Base-by-base conservation (phyloP, 2,888 invertebrate genomes). In the Agriopis leucophaearia region DNA sequence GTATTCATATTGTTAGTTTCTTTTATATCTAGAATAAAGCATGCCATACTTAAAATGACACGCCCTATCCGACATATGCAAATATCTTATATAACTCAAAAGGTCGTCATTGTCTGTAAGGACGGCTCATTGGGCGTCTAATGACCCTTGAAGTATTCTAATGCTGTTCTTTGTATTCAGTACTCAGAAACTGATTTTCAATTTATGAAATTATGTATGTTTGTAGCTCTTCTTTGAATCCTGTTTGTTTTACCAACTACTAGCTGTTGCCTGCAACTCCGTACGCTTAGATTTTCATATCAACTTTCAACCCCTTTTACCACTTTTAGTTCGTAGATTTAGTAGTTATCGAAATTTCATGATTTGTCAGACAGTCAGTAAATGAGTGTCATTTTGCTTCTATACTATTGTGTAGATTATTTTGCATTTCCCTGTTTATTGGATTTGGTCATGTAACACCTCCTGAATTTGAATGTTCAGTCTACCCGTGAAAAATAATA, bases 121-220 rank as follows among this genome's bases (percentile, higher is more conserved):
- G 40, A 58, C 59, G 69, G 71, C 38, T 58, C 70, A 75, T 74
- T 72, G 71, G 54, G 58, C 59, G 66, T 58, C 56, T 71, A 74
- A 74, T 72, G 74, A 57, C 48, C 70, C 69, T 60, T 70, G 72
- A 70, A 72, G 62, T 72, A 70, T 68, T 72, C 66, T 69, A 69
- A 72, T 70, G 56, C 51, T 51, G 35, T 61, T 61, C 64, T 69
- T 75, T 75, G 74, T 74, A 70, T 72, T 67, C 66, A 48, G 50
- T 64, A 42, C 59, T 45, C 47, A 57, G 66, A 59, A 63, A 66
- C 36, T 36, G 36, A 36, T 6, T 36, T 36, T n/a, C n/a, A 51
- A 44, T 16, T 56, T 57, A 38, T 48, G 16, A 54, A 54, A 40
- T 54, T 35, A 35, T 36, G 42, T 42, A 1, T 50, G 27, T 38